Percentiles rank a stretch among this genome's conserved stretches.
Evolutionary conservation across 1,140 invertebrate species (phyloP).

Genomic region (Oreohelix idahoensis): DNA sequence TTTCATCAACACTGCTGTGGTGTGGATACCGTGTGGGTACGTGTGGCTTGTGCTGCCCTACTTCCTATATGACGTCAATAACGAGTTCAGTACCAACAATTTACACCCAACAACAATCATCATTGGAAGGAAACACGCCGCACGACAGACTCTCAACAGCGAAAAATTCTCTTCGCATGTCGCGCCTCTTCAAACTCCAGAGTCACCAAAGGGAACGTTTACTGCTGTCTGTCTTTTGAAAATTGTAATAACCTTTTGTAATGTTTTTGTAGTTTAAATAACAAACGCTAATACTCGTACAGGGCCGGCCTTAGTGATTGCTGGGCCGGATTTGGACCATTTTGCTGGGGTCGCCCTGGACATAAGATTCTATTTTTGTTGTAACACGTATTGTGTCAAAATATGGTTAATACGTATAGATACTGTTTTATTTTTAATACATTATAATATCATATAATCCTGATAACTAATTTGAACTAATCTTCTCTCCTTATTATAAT

Average conservation of each 20-base stretch:
- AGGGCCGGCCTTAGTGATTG: too few relatives aligned
- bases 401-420: too few relatives aligned
- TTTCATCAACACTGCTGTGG: slow-evolving; percentile 78
- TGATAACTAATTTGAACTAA: too few relatives aligned
- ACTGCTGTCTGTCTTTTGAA: neutral
- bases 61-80: slow-evolving; percentile 73
- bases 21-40: slow-evolving; percentile 89
- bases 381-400: too few relatives aligned
- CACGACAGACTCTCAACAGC: neutral
- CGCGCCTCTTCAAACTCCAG: neutral
- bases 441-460: too few relatives aligned
- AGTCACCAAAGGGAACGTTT: neutral
- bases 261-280: too few relatives aligned
- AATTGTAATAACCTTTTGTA: neutral
- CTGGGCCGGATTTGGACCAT: too few relatives aligned
- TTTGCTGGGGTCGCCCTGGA: too few relatives aligned
- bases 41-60: slow-evolving; percentile 84
- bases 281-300: too few relatives aligned
- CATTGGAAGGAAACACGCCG: neutral
- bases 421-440: too few relatives aligned
- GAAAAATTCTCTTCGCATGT: neutral
- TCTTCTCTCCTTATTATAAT: too few relatives aligned
- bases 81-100: slow-evolving; percentile 20
- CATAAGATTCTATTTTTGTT: too few relatives aligned
- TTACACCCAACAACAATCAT: neutral